Evolutionary conservation across 2,797 vertebrate genomes (phyloP), one percentile per base, ranked within the genome.

Genomic region (Sylvilagus floridanus): DNA sequence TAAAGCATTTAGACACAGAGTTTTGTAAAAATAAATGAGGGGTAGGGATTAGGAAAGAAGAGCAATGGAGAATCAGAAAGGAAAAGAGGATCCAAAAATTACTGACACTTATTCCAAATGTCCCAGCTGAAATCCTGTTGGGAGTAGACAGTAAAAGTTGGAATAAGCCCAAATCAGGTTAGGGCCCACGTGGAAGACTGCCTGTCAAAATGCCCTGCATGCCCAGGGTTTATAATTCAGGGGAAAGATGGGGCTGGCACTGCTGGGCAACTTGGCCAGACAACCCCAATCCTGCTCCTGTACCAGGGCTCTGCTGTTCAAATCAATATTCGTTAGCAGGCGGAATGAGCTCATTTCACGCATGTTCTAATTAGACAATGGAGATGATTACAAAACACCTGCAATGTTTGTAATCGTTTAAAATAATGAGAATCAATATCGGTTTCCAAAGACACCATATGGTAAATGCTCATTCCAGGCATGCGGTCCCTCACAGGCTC

Each of bases 381-480:
- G 97, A 98, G 97, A 98, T 98, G 98, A 98, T 98, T 98, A 98
- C 97, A 98, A 98, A 98, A 98, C 98, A 98, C 98, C 97, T 98
- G 97, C 97, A 98, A 98, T 98, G 97, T 98, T 98, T 98, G 97
- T 97, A 98, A 98, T 98, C 73, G 2, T 98, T 98, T 97, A 97
- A 98, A 98, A 98, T 98, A 98, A 99, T 98, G 98, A 98, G 98
- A 98, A 98, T 98, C 98, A 98, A 98, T 98, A 98, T 98, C 97
- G 97, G 97, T 96, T 98, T 98, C 97, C 97, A 98, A 98, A 98
- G 90, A 88, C 97, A 98, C 98, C 98, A 98, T 98, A 98, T 98
- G 98, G 98, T 97, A 97, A 98, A 98, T 65, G 93, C 96, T 98
- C 85, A 96, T 98, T 98, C 90, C 88, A 96, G 94, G 97, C 97